A percentile compares a stretch with the other conserved stretches of the same genome.
phyloP scores from a whole-genome alignment of 2,797 vertebrate species.

The Numenius phaeopus region DNA sequence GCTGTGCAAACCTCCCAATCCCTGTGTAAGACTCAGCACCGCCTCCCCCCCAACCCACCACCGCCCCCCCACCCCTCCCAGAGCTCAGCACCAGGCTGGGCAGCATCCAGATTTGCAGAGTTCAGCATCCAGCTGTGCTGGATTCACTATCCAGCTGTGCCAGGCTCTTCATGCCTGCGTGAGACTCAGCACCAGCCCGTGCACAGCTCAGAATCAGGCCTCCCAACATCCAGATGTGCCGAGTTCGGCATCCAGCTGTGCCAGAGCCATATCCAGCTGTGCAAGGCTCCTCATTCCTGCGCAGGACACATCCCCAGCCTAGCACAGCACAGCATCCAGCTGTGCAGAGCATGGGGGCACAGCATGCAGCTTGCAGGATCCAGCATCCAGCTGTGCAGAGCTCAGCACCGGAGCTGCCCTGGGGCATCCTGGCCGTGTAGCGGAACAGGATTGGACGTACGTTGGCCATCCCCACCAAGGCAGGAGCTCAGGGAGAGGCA shows the following conservation, averaged over 20 bases:
- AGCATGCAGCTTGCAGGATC: neutral
- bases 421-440: accelerated
- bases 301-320: neutral
- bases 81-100: neutral
- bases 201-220: neutral
- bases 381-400: neutral
- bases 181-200: accelerated
- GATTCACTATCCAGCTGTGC: neutral
- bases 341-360: neutral
- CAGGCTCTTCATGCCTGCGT: accelerated
- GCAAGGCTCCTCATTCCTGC: neutral
- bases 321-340: neutral
- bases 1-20: neutral
- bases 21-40: neutral
- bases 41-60: too few relatives aligned
- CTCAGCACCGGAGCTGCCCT: neutral
- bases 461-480: neutral
- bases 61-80: accelerated
- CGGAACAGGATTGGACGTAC: accelerated
- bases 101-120: neutral
- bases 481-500: neutral
- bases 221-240: neutral
- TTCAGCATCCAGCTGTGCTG: neutral
- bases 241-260: neutral
- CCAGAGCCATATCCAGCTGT: neutral